Percentiles rank a stretch among this genome's conserved stretches.
These are phyloP conservation scores for Sebastiscus tertius DNA, from an alignment of 2,797 vertebrate genomes.

Conservation along the genomic window DNA sequence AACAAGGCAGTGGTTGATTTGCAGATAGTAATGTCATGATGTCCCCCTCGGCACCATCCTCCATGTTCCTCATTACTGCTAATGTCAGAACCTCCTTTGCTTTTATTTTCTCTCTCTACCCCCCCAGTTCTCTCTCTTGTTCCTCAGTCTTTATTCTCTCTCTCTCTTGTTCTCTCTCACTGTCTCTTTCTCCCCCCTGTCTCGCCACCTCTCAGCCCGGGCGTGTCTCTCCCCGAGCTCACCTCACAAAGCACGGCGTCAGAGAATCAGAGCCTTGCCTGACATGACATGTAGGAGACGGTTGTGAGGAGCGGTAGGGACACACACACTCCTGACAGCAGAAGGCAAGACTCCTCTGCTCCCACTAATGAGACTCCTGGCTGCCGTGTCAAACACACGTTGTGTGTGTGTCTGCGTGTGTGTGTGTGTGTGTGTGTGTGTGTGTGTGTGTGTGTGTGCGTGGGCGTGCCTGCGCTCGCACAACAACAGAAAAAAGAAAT, in stretches of 20 bases:
- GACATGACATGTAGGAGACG: conserved; percentile 83
- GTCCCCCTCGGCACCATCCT: conserved; percentile 74
- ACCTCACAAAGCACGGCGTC: conserved; percentile 78
- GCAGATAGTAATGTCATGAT: conserved; percentile 80
- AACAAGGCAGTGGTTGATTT: conserved; percentile 70
- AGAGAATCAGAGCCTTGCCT: conserved; percentile 78
- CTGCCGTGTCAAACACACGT: conserved; percentile 75
- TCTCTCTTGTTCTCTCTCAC: conserved; percentile 39
- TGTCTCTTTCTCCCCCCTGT: conserved; percentile 21
- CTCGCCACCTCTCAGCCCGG: conserved; percentile 58
- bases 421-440: neutral
- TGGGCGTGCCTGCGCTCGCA: conserved; percentile 1
- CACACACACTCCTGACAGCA: conserved; percentile 77
- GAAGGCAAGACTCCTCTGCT: conserved; percentile 74
- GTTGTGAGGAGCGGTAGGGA: conserved; percentile 77
- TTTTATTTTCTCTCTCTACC: conserved; percentile 56
- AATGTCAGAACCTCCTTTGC: conserved; percentile 80
- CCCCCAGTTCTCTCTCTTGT: conserved; percentile 40
- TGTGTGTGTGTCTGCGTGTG: conserved; percentile 13
- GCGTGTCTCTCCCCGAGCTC: conserved; percentile 73
- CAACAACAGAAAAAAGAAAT: conserved; percentile 41
- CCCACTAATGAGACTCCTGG: conserved; percentile 82
- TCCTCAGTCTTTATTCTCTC: conserved; percentile 31
- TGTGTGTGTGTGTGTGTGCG: neutral
- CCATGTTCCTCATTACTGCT: conserved; percentile 82